Evolutionary conservation across 2,113 vertebrate species (phyloP).

Genomic region (Peromyscus maniculatus): DNA sequence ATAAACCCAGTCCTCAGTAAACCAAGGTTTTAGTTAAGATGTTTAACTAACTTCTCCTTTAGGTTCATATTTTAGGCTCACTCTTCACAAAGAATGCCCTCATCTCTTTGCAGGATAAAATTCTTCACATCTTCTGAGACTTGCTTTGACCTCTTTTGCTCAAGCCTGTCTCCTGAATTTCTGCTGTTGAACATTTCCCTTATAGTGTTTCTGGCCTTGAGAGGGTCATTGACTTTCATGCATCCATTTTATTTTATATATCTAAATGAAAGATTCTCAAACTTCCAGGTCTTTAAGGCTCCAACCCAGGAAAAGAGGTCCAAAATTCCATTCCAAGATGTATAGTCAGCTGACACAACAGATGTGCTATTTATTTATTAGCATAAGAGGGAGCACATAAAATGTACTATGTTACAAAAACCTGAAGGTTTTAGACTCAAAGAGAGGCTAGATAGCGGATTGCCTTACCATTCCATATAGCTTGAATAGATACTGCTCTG

Average conservation of each 20-base stretch:
- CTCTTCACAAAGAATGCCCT: neutral
- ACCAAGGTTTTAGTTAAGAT: neutral
- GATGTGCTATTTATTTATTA: neutral
- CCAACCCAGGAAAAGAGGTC: neutral
- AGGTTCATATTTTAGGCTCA: neutral
- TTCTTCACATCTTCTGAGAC: constrained; percentile 22
- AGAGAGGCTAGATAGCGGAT: neutral
- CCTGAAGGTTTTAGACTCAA: neutral
- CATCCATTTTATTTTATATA: neutral
- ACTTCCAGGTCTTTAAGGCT: neutral
- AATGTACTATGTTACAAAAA: neutral
- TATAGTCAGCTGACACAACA: neutral
- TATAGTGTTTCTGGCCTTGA: neutral
- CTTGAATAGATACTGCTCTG: neutral
- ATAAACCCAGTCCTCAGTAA: neutral
- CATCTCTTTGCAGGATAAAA: neutral
- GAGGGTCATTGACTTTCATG: neutral
- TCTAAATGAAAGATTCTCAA: neutral
- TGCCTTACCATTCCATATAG: neutral
- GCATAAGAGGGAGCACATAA: neutral
- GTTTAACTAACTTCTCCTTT: neutral
- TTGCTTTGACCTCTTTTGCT: neutral
- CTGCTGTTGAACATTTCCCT: neutral
- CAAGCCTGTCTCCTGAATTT: constrained; percentile 28
- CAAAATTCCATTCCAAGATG: neutral